phyloP scores from a whole-genome alignment of 2,113 vertebrate genomes.

The Perca flavescens region DNA sequence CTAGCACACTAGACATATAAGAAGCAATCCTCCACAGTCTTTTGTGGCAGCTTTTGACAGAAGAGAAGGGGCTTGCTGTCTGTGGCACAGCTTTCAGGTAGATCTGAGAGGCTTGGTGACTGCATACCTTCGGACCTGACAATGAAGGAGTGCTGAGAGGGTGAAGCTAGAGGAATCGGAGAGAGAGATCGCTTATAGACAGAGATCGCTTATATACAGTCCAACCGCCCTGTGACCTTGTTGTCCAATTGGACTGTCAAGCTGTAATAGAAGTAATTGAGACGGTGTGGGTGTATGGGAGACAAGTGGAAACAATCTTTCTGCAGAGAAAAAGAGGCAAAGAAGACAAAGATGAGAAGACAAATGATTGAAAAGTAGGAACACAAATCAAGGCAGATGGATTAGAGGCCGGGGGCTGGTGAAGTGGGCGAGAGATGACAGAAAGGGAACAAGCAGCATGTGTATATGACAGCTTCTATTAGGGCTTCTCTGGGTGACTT shows the following conservation, averaged over 20 bases:
- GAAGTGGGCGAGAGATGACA: slow-evolving; percentile 27
- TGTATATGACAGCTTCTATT: slow-evolving; percentile 28
- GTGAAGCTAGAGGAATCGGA: slow-evolving; percentile 2
- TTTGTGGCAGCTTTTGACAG: slow-evolving; percentile 10
- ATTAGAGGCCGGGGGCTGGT: background rate
- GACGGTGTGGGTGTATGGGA: slow-evolving; percentile 14
- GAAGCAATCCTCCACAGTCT: slow-evolving; percentile 15
- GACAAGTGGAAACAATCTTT: slow-evolving; percentile 2
- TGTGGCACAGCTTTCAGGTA: slow-evolving; percentile 12
- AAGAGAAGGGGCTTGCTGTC: slow-evolving; percentile 16
- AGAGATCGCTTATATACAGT: slow-evolving; percentile 36
- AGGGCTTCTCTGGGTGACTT: slow-evolving; percentile 1
- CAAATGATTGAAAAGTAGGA: slow-evolving; percentile 16
- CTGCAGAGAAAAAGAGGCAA: slow-evolving; percentile 18
- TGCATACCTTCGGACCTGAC: slow-evolving; percentile 28
- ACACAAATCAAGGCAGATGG: background rate
- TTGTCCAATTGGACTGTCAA: slow-evolving; percentile 67
- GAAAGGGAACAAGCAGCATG: slow-evolving; percentile 1
- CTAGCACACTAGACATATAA: slow-evolving; percentile 21
- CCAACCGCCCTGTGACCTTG: slow-evolving; percentile 38
- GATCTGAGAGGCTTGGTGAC: slow-evolving; percentile 32
- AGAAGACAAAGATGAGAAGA: slow-evolving; percentile 19
- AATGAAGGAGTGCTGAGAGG: slow-evolving; percentile 26
- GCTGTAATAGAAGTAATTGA: slow-evolving; percentile 52
- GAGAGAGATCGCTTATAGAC: background rate